Percentiles rank a stretch among this genome's conserved stretches.
Evolutionary conservation across 2,888 invertebrate genomes (phyloP).

Genomic region (Lasioglossum figueresi): DNA sequence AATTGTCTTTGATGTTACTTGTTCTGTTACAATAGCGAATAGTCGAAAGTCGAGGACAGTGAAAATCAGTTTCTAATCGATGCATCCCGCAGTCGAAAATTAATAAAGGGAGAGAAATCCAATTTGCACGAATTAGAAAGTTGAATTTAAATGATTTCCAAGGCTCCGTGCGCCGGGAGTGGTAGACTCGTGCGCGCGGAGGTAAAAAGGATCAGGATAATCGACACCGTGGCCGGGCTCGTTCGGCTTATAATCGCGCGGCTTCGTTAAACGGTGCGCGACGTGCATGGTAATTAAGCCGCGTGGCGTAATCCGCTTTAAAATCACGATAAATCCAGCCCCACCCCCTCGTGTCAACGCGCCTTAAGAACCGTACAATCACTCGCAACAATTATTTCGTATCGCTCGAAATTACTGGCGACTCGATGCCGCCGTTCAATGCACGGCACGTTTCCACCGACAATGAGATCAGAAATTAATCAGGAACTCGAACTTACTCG

Average conservation of each 20-base stretch:
- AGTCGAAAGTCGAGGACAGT: not conserved
- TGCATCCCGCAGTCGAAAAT: slow-evolving; percentile 6
- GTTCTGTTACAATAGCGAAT: not conserved
- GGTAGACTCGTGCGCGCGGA: slow-evolving; percentile 35
- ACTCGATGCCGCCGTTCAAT: slow-evolving; percentile 3
- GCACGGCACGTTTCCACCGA: not conserved
- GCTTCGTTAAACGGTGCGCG: slow-evolving; percentile 67
- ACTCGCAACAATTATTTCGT: slow-evolving; percentile 60
- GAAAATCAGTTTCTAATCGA: not conserved
- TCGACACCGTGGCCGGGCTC: slow-evolving; percentile 49
- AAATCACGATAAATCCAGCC: slow-evolving; percentile 65
- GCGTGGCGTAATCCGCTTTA: slow-evolving; percentile 65
- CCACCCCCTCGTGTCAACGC: slow-evolving; percentile 60
- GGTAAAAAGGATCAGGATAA: slow-evolving; percentile 60
- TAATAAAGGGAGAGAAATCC: slow-evolving; percentile 8
- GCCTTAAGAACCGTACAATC: slow-evolving; percentile 53
- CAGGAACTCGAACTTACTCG: not conserved
- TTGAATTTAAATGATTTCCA: slow-evolving; percentile 52
- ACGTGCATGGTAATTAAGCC: slow-evolving; percentile 67
- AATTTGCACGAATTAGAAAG: slow-evolving; percentile 52
- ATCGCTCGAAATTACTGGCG: slow-evolving; percentile 39
- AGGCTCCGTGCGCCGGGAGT: slow-evolving; percentile 34
- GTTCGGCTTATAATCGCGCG: slow-evolving; percentile 62
- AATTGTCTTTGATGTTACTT: not conserved
- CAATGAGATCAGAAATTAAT: slow-evolving; percentile 9